Evolutionary conservation across 2,113 vertebrate genomes (phyloP).

Genomic region (Oxygymnocypris stewartii): DNA sequence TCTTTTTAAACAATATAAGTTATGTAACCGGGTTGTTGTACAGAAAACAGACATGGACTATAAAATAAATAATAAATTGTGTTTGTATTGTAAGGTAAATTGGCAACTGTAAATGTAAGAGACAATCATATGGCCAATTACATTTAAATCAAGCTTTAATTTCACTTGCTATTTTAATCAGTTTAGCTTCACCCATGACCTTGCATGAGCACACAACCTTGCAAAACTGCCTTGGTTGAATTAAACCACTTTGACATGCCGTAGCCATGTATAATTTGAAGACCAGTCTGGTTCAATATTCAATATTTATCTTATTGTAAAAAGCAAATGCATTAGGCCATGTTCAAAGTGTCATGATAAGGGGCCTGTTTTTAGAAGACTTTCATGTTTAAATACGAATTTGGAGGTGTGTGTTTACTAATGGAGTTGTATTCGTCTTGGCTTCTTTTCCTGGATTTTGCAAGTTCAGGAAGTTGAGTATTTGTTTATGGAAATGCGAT

Average conservation of each 20-base stretch:
- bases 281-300: no score
- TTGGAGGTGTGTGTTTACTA: neutral
- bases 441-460: neutral
- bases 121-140: no score
- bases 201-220: no score
- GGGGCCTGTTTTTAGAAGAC: neutral
- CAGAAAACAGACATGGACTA: no score
- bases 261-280: no score
- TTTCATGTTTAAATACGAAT: conserved; percentile 4
- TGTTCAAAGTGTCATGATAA: neutral
- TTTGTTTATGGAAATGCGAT: conserved; percentile 75
- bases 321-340: neutral
- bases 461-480: conserved; percentile 62
- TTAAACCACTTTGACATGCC: no score
- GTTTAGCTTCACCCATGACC: no score
- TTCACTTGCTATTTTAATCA: no score
- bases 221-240: no score
- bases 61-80: no score
- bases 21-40: neutral
- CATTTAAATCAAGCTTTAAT: no score
- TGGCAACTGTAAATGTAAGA: neutral
- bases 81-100: neutral
- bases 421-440: neutral
- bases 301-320: no score
- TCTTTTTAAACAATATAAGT: neutral